Evolutionary conservation across 2,113 vertebrate genomes (phyloP).

Genomic region (Globicephala melas): DNA sequence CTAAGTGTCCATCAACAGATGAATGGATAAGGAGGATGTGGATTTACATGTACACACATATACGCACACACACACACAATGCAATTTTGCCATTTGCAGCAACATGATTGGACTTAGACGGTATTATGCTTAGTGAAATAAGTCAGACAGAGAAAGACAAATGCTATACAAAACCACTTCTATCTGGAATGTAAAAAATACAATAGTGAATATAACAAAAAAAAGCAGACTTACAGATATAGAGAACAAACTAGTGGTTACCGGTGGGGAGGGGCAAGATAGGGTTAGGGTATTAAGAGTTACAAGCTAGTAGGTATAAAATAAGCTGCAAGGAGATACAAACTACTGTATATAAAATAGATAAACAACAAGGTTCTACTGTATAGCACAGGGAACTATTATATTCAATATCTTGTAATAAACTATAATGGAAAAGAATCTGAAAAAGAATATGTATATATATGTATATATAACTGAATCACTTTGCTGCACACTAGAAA

Average conservation of each 20-base stretch:
- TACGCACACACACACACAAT: background rate
- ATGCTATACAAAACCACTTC: background rate
- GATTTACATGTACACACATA: background rate
- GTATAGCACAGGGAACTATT: background rate
- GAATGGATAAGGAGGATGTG: background rate
- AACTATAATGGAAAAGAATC: no score
- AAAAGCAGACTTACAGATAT: background rate
- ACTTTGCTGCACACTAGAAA: background rate
- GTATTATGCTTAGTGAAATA: background rate
- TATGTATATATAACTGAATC: background rate
- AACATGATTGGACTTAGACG: background rate
- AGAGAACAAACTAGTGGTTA: background rate
- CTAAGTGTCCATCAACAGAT: background rate
- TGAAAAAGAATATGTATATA: background rate
- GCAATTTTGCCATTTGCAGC: background rate
- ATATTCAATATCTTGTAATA: background rate
- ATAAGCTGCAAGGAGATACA: background rate
- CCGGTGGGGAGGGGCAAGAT: background rate
- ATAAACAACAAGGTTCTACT: background rate
- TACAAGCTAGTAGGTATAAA: background rate
- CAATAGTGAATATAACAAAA: background rate
- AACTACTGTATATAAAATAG: background rate
- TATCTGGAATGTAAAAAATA: background rate
- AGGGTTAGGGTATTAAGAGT: background rate
- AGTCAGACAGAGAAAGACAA: background rate